Base-by-base conservation (phyloP, 1,140 invertebrate genomes). In the Drosophila lowei region DNA sequence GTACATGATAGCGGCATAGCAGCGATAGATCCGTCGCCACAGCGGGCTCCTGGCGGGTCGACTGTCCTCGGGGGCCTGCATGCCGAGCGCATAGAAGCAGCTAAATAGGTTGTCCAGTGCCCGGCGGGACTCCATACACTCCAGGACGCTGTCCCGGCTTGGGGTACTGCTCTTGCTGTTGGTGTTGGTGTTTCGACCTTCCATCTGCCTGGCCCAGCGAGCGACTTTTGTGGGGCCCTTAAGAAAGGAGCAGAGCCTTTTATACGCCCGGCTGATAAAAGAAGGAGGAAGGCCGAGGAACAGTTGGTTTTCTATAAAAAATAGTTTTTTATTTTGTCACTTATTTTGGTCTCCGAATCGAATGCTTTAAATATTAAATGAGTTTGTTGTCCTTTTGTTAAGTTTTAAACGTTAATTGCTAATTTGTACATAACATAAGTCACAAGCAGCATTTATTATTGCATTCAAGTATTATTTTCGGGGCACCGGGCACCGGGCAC, bases 401-500 rank as follows among this genome's bases (percentile, higher is more conserved):
- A 13, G 7, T 30, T 38, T 38, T n/a, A 81, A 78, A 72, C 63
- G 57, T 88, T 86, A 83, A 86, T 81, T 77, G 83, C 81, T 86
- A 86, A 76, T 86, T 86, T 86, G 81, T 86, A 86, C 81, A 86
- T 83, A 86, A 88, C 79, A 86, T 86, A 72, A 86, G 78, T 86
- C 71, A 80, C 83, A 86, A 86, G 74, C 75, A 71, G 83, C 83
- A 81, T 86, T 86, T 85, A 56, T 81, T 77, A 80, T 85, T 86
- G 81, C 64, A 77, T 84, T 50, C 65, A 50, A 65, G 56, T 56
- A 58, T 3, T 58, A 38, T 54, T 42, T 43, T 25, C 3, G 70
- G 34, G 63, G 6, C 1, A 7, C 28, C 7, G 25, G 1, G 18
- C 18, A 18, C 18, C 7, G 25, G 1, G 18, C 18, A 18, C 18